These are phyloP conservation scores for Samia ricini DNA, from an alignment of 1,140 invertebrate genomes.

Conservation along the genomic window DNA sequence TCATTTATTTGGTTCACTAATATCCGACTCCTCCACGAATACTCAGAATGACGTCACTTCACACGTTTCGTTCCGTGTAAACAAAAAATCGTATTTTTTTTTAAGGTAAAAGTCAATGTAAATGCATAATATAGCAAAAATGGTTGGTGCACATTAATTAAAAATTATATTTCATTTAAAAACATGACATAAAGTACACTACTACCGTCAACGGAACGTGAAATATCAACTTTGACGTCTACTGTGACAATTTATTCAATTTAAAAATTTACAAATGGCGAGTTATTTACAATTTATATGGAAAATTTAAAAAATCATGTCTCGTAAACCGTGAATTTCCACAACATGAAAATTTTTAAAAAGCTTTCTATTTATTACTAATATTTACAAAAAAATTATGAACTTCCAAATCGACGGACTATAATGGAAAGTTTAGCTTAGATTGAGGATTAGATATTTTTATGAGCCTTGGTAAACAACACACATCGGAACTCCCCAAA, in stretches of 20 bases:
- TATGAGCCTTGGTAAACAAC: too few species aligned
- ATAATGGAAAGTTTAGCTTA: background rate
- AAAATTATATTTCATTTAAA: background rate
- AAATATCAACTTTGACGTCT: too few species aligned
- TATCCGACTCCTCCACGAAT: background rate
- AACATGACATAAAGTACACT: background rate
- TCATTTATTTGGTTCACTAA: too few species aligned
- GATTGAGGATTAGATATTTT: too few species aligned
- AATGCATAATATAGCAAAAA: background rate
- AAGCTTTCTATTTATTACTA: background rate
- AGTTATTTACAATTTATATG: background rate
- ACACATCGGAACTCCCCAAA: too few species aligned
- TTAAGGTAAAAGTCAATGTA: background rate
- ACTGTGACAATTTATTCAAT: too few species aligned
- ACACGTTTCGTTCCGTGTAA: background rate
- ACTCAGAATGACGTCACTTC: background rate
- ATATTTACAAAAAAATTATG: background rate
- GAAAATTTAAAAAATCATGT: background rate
- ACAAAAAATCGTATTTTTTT: background rate
- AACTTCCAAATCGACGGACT: background rate
- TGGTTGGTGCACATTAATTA: background rate
- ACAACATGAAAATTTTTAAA: too few species aligned
- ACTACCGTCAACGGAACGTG: background rate
- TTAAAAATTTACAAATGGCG: too few species aligned
- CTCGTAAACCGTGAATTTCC: too few species aligned